Evolutionary conservation across 2,888 invertebrate genomes (phyloP).

Genomic region (Pristionchus entomophagus): DNA sequence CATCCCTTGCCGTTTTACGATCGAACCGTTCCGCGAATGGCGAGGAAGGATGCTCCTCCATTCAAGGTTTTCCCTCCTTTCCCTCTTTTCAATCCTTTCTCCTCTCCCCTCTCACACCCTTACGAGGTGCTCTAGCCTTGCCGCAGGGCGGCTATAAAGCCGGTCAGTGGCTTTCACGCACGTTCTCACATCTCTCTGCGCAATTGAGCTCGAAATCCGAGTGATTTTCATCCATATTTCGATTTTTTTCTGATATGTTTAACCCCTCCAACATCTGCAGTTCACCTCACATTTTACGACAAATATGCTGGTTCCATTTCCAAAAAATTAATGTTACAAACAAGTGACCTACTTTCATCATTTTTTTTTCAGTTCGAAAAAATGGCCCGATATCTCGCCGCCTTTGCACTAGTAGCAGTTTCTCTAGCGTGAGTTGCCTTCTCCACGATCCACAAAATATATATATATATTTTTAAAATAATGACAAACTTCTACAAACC

Average conservation of each 20-base stretch:
- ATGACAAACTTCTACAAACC: neutral
- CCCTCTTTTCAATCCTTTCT: too few relatives aligned
- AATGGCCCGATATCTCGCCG: neutral
- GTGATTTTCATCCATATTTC: too few relatives aligned
- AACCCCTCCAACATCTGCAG: neutral
- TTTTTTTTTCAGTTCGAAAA: neutral
- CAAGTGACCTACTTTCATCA: neutral
- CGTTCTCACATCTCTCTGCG: neutral
- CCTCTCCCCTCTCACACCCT: neutral
- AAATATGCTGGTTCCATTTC: neutral
- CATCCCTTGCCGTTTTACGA: too few relatives aligned
- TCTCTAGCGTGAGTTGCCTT: neutral
- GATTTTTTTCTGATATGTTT: too few relatives aligned
- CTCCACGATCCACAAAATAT: neutral
- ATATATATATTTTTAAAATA: neutral
- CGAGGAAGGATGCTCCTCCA: neutral
- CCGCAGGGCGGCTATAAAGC: conserved; percentile 2
- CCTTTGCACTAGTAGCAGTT: neutral
- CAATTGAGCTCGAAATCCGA: too few relatives aligned
- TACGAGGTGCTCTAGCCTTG: neutral
- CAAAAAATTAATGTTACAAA: neutral
- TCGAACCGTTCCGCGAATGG: neutral
- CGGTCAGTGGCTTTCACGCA: neutral
- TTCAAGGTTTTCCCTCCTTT: neutral
- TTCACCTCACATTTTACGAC: neutral